phyloP scores from a whole-genome alignment of 2,888 invertebrate species.

The Lymantria monacha region DNA sequence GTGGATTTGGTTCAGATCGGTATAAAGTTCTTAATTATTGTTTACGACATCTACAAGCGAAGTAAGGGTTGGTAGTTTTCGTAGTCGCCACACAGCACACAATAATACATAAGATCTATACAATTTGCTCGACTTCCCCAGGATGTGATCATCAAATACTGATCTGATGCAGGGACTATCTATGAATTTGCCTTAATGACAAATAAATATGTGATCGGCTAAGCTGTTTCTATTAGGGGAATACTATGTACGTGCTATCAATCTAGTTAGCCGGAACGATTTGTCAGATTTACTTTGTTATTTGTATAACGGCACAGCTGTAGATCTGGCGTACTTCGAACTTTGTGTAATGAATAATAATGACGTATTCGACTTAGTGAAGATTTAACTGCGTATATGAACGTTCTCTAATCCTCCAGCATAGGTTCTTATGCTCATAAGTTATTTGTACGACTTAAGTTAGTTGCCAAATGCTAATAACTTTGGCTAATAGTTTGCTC shows the following conservation, averaged over 20 bases:
- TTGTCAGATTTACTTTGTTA: background rate
- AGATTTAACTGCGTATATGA: slow-evolving; percentile 50
- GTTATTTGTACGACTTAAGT: slow-evolving; percentile 51
- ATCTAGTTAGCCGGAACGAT: background rate
- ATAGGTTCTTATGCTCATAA: slow-evolving; percentile 30
- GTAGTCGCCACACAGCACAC: too few species aligned
- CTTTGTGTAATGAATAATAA: slow-evolving; percentile 68
- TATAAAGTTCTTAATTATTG: too few species aligned
- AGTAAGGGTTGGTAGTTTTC: too few species aligned
- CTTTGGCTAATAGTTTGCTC: slow-evolving; percentile 14
- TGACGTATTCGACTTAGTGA: slow-evolving; percentile 73
- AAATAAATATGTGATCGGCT: too few species aligned
- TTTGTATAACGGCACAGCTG: background rate
- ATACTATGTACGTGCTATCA: background rate
- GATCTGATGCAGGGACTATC: too few species aligned
- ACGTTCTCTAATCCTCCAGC: slow-evolving; percentile 30
- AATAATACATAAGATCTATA: too few species aligned
- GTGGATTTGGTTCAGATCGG: too few species aligned
- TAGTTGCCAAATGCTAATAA: slow-evolving; percentile 37
- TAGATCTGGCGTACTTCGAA: slow-evolving; percentile 41
- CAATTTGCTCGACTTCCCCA: too few species aligned
- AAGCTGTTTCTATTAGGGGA: too few species aligned
- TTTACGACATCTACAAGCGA: too few species aligned
- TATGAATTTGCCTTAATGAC: too few species aligned
- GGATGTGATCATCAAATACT: too few species aligned